Evolutionary conservation across 2,113 vertebrate species (phyloP), one percentile per base, ranked within the genome.

Genomic region (Sylvietta virens): DNA sequence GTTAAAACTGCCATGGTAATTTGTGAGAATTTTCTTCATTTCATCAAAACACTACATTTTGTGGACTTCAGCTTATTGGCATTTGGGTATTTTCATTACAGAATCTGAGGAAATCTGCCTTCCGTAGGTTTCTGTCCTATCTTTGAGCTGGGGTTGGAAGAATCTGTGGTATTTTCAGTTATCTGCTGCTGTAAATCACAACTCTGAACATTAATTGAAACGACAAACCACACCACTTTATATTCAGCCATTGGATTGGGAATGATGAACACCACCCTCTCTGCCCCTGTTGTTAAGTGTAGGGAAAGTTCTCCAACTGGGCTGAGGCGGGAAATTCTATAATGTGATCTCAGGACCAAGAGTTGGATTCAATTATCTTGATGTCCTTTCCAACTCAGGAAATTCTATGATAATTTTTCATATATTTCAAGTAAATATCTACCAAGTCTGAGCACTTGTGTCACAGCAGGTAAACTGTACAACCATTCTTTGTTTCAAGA

Each of bases 261-360:
- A 14, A 37, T 17, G 27, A 35, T 39, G 15, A 13, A 24, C 6
- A 51, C 1, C 8, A 50, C 6, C 6, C 9, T 44, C 6, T 65
- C 19, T 61, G 27, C 3, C 2, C 0, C 42, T 57, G 9, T 11
- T 80, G 30, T 3, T 28, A 45, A 45, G 3, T 7, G 3, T 57
- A 6, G 24, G 6, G 5, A 44, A 58, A 60, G 15, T 58, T 77
- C 24, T 85, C 69, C 13, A 8, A 0, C 22, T 45, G 19, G 1
- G 17, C 4, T n/a, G 13, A 4, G 13, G 5, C 27, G 57, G 24
- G 7, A 9, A 31, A 15, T 31, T 50, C 3, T 26, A 6, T 7
- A 44, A 6, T 10, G 5, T 33, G 15, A 44, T 74, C 7, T 86
- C 4, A 67, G 27, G 21, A 27, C 22, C 14, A 22, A 9, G 27